Percentiles rank a stretch among this genome's conserved stretches.
Conservation (phyloP, 2,888 invertebrate genomes). For the Nomada flava region DNA sequence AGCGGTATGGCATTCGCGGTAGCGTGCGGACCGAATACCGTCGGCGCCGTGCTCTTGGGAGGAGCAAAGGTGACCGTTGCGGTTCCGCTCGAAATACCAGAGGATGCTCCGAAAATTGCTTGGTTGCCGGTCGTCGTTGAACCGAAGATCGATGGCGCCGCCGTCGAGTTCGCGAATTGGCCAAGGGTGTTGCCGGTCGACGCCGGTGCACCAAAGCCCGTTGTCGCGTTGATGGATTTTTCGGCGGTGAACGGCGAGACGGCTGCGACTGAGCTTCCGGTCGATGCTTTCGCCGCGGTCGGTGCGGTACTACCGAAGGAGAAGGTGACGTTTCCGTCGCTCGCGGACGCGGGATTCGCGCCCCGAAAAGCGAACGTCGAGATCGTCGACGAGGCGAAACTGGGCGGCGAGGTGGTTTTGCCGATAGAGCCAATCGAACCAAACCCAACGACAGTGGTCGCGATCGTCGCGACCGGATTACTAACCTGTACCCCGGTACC, state of each 20-base stretch:
- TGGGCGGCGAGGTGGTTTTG: slow-evolving; percentile 1
- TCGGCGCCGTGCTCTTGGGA: slow-evolving; percentile 56
- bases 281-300: background rate
- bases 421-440: background rate
- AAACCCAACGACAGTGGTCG: slow-evolving; percentile 16
- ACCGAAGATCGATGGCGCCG: slow-evolving; percentile 49
- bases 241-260: background rate
- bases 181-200: background rate
- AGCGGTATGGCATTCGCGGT: slow-evolving; percentile 22
- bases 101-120: slow-evolving; percentile 17
- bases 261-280: slow-evolving; percentile 1
- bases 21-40: slow-evolving; percentile 60
- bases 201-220: slow-evolving; percentile 39
- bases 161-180: slow-evolving; percentile 56
- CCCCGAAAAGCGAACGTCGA: slow-evolving; percentile 47
- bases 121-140: slow-evolving; percentile 15
- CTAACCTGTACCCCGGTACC: slow-evolving; percentile 3
- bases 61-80: slow-evolving; percentile 60
- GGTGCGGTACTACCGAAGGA: slow-evolving; percentile 55
- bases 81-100: slow-evolving; percentile 2
- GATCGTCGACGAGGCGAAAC: slow-evolving; percentile 32
- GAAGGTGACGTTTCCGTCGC: slow-evolving; percentile 53
- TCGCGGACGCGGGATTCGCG: background rate
- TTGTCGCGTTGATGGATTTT: background rate
- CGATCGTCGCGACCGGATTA: slow-evolving; percentile 1